Base-by-base conservation (phyloP, 2,797 vertebrate genomes). In the Anguilla megastoma region DNA sequence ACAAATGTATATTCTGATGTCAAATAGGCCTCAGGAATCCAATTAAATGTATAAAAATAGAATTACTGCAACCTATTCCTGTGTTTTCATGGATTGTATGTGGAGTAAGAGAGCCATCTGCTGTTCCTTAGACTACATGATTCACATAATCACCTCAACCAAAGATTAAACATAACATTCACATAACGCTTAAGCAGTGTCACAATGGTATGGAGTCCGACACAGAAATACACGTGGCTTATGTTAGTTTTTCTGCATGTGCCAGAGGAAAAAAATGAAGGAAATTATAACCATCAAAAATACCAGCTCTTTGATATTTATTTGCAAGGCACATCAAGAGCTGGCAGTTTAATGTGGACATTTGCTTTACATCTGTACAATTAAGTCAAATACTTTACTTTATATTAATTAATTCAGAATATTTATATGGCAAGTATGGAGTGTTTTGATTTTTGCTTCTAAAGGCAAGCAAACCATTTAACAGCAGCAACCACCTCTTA, bases 71-170 rank as follows among this genome's bases (percentile, higher is more conserved):
- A 41, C n/a, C 10, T 16, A 41, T 56, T 16, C 50, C 16, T 8
- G 50, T 58, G 84, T 33, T 30, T 30, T 54, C 12, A 12, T 18
- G 27, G 41, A 82, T 82, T 0, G 41, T 82, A 50, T 82, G 33
- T 87, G 79, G 79, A 45, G 86, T 83, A 83, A 88, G 87, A 85
- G 87, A 41, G 80, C 87, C 87, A 85, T 36, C 87, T 88, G 87
- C 87, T 69, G 87, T 85, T 85, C 66, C 14, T 41, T 48, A 84
- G 16, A 54, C 82, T 16, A n/a, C 86, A 63, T 50, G n/a, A 41
- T 82, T 58, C 79, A 48, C 50, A 50, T 82, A 82, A 48, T 82
- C 41, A 82, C 36, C 74, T 41, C 16, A 45, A n/a, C 21, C 41
- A 36, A 18, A 80, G 30, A 69, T 76, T 3, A 80, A 48, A 4